A percentile compares a stretch with the other conserved stretches of the same genome.
phyloP scores from a whole-genome alignment of 2,888 invertebrate genomes.

The Diloba caeruleocephala region DNA sequence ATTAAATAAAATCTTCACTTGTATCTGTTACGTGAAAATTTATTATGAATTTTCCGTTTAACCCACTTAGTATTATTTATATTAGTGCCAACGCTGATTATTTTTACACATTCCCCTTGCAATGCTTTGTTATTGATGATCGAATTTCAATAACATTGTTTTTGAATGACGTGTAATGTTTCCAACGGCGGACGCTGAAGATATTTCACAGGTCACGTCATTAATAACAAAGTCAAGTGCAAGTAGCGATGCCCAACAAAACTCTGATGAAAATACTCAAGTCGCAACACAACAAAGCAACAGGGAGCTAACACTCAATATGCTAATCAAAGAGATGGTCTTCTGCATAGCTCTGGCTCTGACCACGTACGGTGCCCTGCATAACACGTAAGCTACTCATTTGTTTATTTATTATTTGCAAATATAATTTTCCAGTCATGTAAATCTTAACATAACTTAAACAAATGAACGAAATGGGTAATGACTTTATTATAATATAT shows the following conservation, averaged over 20 bases:
- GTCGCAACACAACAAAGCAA: constrained; percentile 72
- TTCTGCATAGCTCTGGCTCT: constrained; percentile 91
- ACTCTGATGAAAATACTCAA: constrained; percentile 73
- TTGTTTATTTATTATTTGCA: constrained; percentile 11
- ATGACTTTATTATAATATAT: no score
- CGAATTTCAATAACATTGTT: constrained; percentile 71
- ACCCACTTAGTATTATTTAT: constrained; percentile 39
- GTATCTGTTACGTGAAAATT: constrained; percentile 37
- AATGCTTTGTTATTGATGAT: constrained; percentile 68
- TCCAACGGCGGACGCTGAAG: constrained; percentile 85
- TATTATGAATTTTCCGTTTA: constrained; percentile 65
- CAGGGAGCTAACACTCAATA: constrained; percentile 83
- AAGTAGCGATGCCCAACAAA: constrained; percentile 82
- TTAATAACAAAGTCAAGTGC: constrained; percentile 70
- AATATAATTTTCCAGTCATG: no score
- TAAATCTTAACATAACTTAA: no score
- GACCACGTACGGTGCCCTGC: constrained; percentile 92
- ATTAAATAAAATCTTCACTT: constrained; percentile 42
- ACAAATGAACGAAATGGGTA: no score
- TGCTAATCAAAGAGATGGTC: constrained; percentile 90
- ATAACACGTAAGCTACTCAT: constrained; percentile 90
- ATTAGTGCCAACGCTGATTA: constrained; percentile 41
- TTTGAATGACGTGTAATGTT: constrained; percentile 89
- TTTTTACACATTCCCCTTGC: constrained; percentile 54
- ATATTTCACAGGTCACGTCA: constrained; percentile 85